Percentiles rank a stretch among this genome's conserved stretches.
Conservation (phyloP, 1,140 invertebrate species). For the Chironomus tepperi region DNA sequence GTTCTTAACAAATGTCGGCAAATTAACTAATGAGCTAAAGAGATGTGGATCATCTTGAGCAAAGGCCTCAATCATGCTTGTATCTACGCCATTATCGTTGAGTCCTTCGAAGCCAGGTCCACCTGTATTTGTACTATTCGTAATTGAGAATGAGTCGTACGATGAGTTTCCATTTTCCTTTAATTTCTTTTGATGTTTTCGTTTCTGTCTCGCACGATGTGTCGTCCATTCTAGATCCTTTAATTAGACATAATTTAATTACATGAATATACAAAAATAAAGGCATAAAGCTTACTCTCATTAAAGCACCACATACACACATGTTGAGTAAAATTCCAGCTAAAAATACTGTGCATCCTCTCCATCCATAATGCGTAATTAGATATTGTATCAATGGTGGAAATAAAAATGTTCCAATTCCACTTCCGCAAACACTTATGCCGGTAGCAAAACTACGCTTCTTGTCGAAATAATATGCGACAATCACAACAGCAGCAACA, state of each 20-base stretch:
- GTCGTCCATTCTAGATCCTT: slow-evolving; percentile 65
- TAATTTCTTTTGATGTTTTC: slow-evolving; percentile 38
- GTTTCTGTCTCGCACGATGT: slow-evolving; percentile 46
- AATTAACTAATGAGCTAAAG: slow-evolving; percentile 67
- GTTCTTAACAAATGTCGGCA: slow-evolving; percentile 73
- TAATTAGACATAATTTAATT: not conserved
- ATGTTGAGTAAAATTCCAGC: slow-evolving; percentile 80
- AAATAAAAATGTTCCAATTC: slow-evolving; percentile 85
- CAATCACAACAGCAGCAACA: slow-evolving; percentile 84
- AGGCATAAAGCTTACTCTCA: slow-evolving; percentile 44
- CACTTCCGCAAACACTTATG: slow-evolving; percentile 82
- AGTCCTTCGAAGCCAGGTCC: slow-evolving; percentile 35
- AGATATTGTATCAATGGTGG: slow-evolving; percentile 74
- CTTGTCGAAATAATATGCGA: slow-evolving; percentile 94
- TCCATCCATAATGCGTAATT: slow-evolving; percentile 73
- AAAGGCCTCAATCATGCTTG: slow-evolving; percentile 25
- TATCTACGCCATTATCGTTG: slow-evolving; percentile 35
- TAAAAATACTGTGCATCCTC: slow-evolving; percentile 70
- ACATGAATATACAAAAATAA: not conserved
- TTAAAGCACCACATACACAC: slow-evolving; percentile 75
- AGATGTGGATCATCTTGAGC: slow-evolving; percentile 39
- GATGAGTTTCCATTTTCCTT: slow-evolving; percentile 49
- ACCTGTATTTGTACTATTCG: slow-evolving; percentile 54
- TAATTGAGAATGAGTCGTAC: slow-evolving; percentile 56
- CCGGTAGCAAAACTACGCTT: slow-evolving; percentile 86